Conservation (phyloP, 2,113 vertebrate genomes). For the Stigmatopora nigra region DNA sequence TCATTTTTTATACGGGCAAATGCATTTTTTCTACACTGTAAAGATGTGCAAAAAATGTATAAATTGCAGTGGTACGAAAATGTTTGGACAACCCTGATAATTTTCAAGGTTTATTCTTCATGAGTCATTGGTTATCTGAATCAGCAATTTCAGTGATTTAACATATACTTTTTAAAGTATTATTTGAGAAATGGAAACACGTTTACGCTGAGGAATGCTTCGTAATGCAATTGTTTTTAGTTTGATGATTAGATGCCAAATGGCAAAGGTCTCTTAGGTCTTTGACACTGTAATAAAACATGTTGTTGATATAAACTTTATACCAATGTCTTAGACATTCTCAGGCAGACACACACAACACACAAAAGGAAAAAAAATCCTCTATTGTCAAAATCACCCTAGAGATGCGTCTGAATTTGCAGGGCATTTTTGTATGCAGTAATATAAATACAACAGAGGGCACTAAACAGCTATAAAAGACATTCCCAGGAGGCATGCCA, state of each 20-base stretch:
- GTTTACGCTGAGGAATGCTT: background rate
- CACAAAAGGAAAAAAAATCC: background rate
- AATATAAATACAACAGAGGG: conserved; percentile 24
- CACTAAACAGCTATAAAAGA: background rate
- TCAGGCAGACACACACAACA: background rate
- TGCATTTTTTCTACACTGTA: too few relatives aligned
- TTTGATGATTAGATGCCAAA: background rate
- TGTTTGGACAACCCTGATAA: too few relatives aligned
- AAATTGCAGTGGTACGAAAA: too few relatives aligned
- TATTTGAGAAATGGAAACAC: too few relatives aligned
- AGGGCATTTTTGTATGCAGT: background rate
- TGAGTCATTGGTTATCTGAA: too few relatives aligned
- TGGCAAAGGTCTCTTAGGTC: background rate
- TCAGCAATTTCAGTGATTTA: too few relatives aligned
- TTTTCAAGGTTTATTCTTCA: too few relatives aligned
- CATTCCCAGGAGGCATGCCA: background rate
- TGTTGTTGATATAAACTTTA: background rate
- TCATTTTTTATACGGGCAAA: too few relatives aligned
- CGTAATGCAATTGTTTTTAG: background rate
- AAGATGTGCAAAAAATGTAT: background rate
- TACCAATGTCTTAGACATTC: background rate
- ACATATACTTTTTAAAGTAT: too few relatives aligned
- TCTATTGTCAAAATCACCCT: background rate
- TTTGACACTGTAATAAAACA: background rate
- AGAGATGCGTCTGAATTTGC: background rate